Evolutionary conservation across 1,140 invertebrate genomes (phyloP).

Genomic region (Saccostrea glomerata): DNA sequence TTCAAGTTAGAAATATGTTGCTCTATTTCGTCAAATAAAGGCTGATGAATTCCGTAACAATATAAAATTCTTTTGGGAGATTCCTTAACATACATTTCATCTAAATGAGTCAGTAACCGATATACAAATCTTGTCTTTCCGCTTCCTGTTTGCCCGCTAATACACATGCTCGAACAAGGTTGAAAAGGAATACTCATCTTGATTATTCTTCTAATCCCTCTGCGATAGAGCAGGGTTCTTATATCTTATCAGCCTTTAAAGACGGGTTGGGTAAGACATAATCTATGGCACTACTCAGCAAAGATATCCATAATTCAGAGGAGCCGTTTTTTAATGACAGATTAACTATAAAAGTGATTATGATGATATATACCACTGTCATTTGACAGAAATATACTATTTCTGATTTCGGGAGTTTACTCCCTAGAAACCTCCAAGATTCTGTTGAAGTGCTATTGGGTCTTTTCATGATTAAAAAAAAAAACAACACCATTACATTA

Average conservation of each 20-base stretch:
- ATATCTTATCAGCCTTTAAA: slow-evolving; percentile 6
- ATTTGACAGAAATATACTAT: slow-evolving; percentile 52
- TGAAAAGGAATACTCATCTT: slow-evolving; percentile 10
- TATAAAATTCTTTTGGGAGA: slow-evolving; percentile 36
- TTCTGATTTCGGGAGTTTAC: slow-evolving; percentile 35
- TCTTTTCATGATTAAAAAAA: not conserved
- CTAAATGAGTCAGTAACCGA: slow-evolving; percentile 13
- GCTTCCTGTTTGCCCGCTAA: slow-evolving; percentile 34
- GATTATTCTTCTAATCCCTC: slow-evolving; percentile 12
- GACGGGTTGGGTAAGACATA: slow-evolving; percentile 39
- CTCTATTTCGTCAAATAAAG: slow-evolving; percentile 51
- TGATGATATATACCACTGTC: slow-evolving; percentile 48
- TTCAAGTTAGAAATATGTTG: slow-evolving; percentile 4
- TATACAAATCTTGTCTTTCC: slow-evolving; percentile 51
- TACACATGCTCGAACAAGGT: slow-evolving; percentile 31
- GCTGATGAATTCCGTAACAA: slow-evolving; percentile 52
- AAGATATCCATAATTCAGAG: slow-evolving; percentile 43
- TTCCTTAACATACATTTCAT: not conserved
- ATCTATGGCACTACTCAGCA: slow-evolving; percentile 49
- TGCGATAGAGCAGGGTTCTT: not conserved
- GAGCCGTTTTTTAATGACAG: slow-evolving; percentile 1
- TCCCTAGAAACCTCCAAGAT: slow-evolving; percentile 37
- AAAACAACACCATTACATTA: not conserved
- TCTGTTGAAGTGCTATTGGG: not conserved
- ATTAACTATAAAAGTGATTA: slow-evolving; percentile 43